These are phyloP conservation scores for Drosophila quadrilineata DNA, from an alignment of 1,140 invertebrate species.

Conservation along the genomic window DNA sequence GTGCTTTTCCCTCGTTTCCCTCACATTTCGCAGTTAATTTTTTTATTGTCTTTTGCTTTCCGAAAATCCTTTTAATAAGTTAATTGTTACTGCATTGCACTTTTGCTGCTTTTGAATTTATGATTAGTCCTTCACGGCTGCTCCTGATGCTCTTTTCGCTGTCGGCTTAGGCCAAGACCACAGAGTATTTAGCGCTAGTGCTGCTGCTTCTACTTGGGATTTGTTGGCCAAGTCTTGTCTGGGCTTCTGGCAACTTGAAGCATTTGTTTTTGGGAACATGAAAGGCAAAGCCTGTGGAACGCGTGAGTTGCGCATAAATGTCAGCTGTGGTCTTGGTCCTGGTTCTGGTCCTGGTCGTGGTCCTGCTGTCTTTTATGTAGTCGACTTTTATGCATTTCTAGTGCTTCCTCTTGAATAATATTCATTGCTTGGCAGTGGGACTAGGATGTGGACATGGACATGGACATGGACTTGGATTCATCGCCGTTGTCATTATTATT, in stretches of 20 bases:
- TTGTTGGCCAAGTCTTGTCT: constrained; percentile 20
- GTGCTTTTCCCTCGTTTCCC: constrained; percentile 8
- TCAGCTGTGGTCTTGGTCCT: too few relatives aligned
- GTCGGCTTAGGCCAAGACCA: constrained; percentile 19
- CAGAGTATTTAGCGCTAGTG: constrained; percentile 45
- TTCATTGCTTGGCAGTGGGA: constrained; percentile 32
- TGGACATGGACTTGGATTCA: constrained; percentile 17
- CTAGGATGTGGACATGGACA: too few relatives aligned
- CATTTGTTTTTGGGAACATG: constrained; percentile 41
- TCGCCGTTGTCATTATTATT: constrained; percentile 66
- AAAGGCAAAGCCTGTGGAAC: constrained; percentile 54
- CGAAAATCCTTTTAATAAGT: constrained; percentile 71
- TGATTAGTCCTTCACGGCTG: constrained; percentile 55
- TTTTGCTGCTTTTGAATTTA: constrained; percentile 74
- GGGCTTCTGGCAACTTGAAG: not conserved
- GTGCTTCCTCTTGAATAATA: constrained; percentile 60
- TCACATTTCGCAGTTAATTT: not conserved
- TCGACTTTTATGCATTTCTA: constrained; percentile 76
- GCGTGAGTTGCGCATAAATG: constrained; percentile 64
- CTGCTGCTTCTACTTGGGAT: constrained; percentile 15
- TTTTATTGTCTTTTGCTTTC: constrained; percentile 27
- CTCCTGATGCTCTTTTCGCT: too few relatives aligned
- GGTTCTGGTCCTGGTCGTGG: too few relatives aligned
- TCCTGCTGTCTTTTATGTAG: constrained; percentile 70
- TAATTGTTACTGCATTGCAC: constrained; percentile 76